Base-by-base conservation (phyloP, 1,140 invertebrate species). In the Periplaneta americana region DNA sequence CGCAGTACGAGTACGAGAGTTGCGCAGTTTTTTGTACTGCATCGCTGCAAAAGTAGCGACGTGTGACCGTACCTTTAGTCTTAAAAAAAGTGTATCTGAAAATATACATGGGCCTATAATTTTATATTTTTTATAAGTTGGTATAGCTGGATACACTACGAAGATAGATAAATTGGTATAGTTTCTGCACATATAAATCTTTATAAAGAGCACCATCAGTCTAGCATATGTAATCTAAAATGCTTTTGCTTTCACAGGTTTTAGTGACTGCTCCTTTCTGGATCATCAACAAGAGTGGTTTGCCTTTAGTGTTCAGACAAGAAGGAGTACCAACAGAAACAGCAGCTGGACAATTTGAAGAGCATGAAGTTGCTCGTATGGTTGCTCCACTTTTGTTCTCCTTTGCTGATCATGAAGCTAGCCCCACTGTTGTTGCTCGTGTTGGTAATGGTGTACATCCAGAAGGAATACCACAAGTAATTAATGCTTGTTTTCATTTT, bases 281-380 rank as follows among this genome's bases (percentile, higher is more conserved):
- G 98, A 93, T 99, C 83, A 93, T 99, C 34, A 99, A 99, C 87
- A 96, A 96, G 87, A 97, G 96, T 22, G 98, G 98, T 0, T 89
- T 99, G 57, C 97, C 98, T 1, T 87, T 99, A n/a, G 94, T 99
- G 32, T 98, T 98, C 87, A 92, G 94, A 85, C 98, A 99, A 89
- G 97, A 98, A 87, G 96, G 96, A 13, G 92, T 92, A 17, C 90
- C 90, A 9, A 85, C 88, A 4, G 96, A 97, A 85, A 93, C 95
- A 78, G 87, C 89, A 18, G 96, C 98, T 5, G 98, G 98, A 15
- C 98, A 99, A 89, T 97, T 95, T 87, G 94, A 94, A 79, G 98
- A 99, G 87, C 96, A 99, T 86, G 98, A 99, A 89, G 91, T 94
- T 77, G 98, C 97, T 0, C 91, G 98, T 84, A 96, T 97, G 92